Conservation (phyloP, 2,888 invertebrate species). For the Vesta saturnalis region DNA sequence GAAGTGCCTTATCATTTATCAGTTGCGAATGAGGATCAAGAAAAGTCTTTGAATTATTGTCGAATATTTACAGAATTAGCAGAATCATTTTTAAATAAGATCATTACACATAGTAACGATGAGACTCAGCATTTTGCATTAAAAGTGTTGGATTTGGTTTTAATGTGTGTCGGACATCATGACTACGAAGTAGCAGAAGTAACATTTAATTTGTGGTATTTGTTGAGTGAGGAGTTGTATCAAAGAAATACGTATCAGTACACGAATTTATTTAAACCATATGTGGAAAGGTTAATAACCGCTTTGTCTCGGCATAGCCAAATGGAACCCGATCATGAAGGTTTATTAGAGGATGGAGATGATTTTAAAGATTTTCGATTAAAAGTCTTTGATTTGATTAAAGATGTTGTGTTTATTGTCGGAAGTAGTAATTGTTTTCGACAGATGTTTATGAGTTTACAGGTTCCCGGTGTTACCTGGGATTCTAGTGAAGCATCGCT, state of each 20-base stretch:
- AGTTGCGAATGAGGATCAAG: conserved; percentile 92
- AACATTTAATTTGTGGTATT: conserved; percentile 97
- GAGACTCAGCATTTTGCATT: conserved; percentile 79
- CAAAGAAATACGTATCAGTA: conserved; percentile 83
- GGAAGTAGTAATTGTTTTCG: conserved; percentile 92
- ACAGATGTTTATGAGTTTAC: conserved; percentile 86
- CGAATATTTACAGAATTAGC: conserved; percentile 94
- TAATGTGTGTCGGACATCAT: conserved; percentile 95
- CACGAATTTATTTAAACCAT: conserved; percentile 87
- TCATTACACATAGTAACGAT: conserved; percentile 72
- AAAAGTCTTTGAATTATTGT: conserved; percentile 94
- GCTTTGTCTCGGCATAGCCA: conserved; percentile 92
- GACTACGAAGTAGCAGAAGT: conserved; percentile 95
- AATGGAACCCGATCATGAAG: conserved; percentile 94
- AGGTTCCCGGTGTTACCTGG: conserved; percentile 82
- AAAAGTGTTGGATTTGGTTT: conserved; percentile 86
- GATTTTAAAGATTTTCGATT: conserved; percentile 86
- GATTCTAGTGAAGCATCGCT: conserved; percentile 93
- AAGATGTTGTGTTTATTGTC: conserved; percentile 96
- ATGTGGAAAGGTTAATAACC: conserved; percentile 89
- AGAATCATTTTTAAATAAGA: conserved; percentile 88
- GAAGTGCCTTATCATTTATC: conserved; percentile 90
- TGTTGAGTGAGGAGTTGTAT: conserved; percentile 93
- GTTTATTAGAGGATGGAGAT: conserved; percentile 83
- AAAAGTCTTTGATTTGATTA: conserved; percentile 91